Evolutionary conservation across 2,113 vertebrate genomes (phyloP), one percentile per base, ranked within the genome.

Genomic region (Oncorhynchus mykiss): DNA sequence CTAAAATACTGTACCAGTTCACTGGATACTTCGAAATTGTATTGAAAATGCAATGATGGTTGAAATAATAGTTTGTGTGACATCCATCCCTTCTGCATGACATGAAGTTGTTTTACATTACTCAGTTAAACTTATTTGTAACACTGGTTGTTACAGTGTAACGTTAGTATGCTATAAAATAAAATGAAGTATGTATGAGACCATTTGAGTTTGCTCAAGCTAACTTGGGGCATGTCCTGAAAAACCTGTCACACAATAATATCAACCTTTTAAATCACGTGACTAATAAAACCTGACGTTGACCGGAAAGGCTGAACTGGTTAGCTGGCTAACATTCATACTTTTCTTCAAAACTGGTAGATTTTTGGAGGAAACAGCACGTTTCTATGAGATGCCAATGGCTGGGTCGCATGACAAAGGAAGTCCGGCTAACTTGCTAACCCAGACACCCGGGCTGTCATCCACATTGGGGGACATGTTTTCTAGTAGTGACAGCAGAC

Each of bases 211-310:
- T 76, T 79, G 70, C 51, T 73, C 4, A 71, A 49, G 70, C 39
- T 45, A 45, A 45, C 78, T 54, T 18, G 73, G 70, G 80, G 70
- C 71, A 72, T 72, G 84, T 82, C 91, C 80, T 80, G 86, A 82
- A 87, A 87, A 91, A 89, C 92, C 91, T 85, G 92, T 92, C 90
- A 76, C 83, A 84, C 91, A 84, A 84, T 90, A 86, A 77, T 73
- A 76, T 73, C 84, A 77, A 77, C 70, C 57, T 80, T 75, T 70
- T 73, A 68, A 67, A 67, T 76, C 39, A 12, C 39, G 39, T 45
- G 39, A 45, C 39, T 81, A 76, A 62, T 71, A 82, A 45, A 66
- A 39, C 16, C 72, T 64, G 49, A 49, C 51, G 20, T 45, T 16
- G 14, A 64, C 57, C 12, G 16, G 6, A 29, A 67, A 34, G 6